Percentiles rank a stretch among this genome's conserved stretches.
Conservation (phyloP, 2,113 vertebrate genomes). For the Menidia beryllina region DNA sequence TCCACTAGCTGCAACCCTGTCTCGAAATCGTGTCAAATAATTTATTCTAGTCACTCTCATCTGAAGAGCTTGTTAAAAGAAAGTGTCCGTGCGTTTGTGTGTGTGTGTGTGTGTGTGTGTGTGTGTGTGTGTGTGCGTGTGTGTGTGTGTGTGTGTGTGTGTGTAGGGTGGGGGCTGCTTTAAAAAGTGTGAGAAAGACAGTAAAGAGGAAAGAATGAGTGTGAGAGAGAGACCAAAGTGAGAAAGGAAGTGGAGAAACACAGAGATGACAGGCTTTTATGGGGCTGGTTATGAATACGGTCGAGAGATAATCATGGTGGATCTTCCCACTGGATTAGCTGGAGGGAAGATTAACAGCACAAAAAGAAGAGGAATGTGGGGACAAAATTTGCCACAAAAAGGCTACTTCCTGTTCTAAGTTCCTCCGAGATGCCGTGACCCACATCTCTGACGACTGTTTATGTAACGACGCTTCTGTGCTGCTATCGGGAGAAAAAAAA, state of each 20-base stretch:
- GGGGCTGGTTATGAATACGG: slow-evolving; percentile 74
- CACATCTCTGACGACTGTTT: slow-evolving; percentile 52
- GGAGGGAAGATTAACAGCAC: slow-evolving; percentile 76
- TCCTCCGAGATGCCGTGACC: slow-evolving; percentile 54
- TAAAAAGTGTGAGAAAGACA: slow-evolving; percentile 44
- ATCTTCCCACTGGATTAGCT: slow-evolving; percentile 82
- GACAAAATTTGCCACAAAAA: slow-evolving; percentile 48
- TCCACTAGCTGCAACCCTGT: slow-evolving; percentile 34
- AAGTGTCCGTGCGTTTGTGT: too few relatives aligned
- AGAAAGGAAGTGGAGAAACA: slow-evolving; percentile 42
- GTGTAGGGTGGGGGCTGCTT: slow-evolving; percentile 11
- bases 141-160: too few relatives aligned
- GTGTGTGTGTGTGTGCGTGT: too few relatives aligned
- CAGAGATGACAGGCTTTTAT: slow-evolving; percentile 65
- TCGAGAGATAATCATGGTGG: slow-evolving; percentile 75
- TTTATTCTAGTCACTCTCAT: slow-evolving; percentile 49
- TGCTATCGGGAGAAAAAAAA: slow-evolving; percentile 6
- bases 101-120: too few relatives aligned
- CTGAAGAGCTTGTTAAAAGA: slow-evolving; percentile 30
- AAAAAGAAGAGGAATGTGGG: slow-evolving; percentile 49
- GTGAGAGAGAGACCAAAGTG: slow-evolving; percentile 20
- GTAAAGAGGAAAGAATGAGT: slow-evolving; percentile 21
- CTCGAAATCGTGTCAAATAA: slow-evolving; percentile 49
- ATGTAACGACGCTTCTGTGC: slow-evolving; percentile 57
- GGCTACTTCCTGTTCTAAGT: slow-evolving; percentile 61